phyloP scores from a whole-genome alignment of 2,888 invertebrate genomes.

The Euzetes globulus region DNA sequence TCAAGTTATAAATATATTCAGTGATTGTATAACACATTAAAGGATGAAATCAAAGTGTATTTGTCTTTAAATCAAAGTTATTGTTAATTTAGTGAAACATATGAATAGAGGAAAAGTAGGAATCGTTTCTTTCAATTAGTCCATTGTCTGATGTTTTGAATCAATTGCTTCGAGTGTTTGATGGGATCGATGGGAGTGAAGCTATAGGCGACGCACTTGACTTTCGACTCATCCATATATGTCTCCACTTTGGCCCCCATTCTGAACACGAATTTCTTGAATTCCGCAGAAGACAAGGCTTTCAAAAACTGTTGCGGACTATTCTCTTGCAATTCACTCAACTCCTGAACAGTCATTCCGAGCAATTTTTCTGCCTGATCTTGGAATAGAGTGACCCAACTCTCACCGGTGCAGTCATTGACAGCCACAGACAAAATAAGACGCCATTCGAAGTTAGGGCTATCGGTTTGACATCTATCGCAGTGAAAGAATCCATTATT shows the following conservation, averaged over 20 bases:
- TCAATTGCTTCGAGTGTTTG: conserved; percentile 63
- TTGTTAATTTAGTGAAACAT: not conserved
- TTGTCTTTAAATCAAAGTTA: not conserved
- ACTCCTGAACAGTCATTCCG: conserved; percentile 61
- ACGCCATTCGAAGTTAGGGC: conserved; percentile 75
- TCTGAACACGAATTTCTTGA: conserved; percentile 72
- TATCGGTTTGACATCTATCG: conserved; percentile 85
- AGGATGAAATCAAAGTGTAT: not conserved
- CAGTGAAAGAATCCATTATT: conserved; percentile 82
- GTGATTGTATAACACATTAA: too few species aligned
- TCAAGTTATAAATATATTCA: too few species aligned
- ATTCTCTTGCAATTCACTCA: conserved; percentile 58
- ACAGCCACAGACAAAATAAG: conserved; percentile 72
- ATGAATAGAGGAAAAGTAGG: not conserved
- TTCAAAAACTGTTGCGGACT: conserved; percentile 60
- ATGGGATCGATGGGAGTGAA: conserved; percentile 66
- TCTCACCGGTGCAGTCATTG: conserved; percentile 75
- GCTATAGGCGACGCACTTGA: conserved; percentile 62
- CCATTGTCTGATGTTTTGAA: conserved; percentile 57
- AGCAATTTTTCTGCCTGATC: conserved; percentile 66
- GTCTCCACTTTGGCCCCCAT: conserved; percentile 80
- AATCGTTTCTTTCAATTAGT: not conserved
- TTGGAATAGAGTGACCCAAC: conserved; percentile 86
- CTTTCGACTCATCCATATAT: conserved; percentile 77
- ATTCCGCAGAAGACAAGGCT: conserved; percentile 65